Conservation (phyloP, 2,113 vertebrate genomes). For the Petroica traversi region DNA sequence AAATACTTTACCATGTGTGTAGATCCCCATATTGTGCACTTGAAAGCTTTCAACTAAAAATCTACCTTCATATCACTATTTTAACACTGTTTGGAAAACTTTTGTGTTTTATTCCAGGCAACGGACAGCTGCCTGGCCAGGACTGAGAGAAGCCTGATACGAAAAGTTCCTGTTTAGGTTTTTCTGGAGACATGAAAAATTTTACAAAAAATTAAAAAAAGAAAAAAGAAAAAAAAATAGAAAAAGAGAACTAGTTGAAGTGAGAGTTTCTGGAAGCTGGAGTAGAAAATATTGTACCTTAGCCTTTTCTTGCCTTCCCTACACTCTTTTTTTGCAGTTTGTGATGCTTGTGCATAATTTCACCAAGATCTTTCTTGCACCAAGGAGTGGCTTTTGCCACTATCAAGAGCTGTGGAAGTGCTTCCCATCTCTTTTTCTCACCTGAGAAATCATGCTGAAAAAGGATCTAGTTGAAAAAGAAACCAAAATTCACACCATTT, state of each 20-base stretch:
- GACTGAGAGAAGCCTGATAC: not conserved
- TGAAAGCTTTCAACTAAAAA: not conserved
- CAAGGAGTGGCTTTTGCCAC: not conserved
- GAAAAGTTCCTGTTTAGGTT: not conserved
- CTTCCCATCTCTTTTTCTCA: not conserved
- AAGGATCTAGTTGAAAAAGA: not conserved
- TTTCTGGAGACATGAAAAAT: not conserved
- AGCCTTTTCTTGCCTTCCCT: not conserved
- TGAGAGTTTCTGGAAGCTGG: not conserved
- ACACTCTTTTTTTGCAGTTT: not conserved
- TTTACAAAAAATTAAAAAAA: too few species aligned
- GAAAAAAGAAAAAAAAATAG: accelerated
- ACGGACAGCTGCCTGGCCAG: not conserved
- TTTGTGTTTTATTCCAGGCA: not conserved
- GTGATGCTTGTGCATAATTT: not conserved
- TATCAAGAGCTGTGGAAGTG: not conserved
- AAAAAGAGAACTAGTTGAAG: not conserved
- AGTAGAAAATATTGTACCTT: not conserved
- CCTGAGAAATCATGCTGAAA: not conserved
- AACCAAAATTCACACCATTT: accelerated
- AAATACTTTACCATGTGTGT: accelerated
- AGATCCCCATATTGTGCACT: accelerated
- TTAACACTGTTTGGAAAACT: not conserved
- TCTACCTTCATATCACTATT: not conserved
- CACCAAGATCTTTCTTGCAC: not conserved